Percentiles rank a stretch among this genome's conserved stretches.
Conservation (phyloP, 2,888 invertebrate genomes). For the Notodonta dromedarius region DNA sequence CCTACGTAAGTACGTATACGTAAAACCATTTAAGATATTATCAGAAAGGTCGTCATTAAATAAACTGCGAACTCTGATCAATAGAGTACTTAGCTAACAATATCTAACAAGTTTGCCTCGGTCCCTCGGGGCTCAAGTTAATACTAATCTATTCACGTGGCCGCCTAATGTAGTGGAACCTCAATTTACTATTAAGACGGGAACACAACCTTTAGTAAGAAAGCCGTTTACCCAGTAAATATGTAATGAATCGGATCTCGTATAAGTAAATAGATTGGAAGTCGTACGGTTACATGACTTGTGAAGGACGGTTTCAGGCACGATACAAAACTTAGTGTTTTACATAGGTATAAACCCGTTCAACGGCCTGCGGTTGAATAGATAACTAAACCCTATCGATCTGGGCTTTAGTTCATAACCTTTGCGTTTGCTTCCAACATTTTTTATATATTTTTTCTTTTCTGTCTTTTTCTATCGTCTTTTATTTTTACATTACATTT, state of each 20-base stretch:
- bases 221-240: conserved; percentile 30
- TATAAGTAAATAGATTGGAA: background rate
- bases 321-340: background rate
- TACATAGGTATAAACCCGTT: background rate
- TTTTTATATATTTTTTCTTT: too few relatives aligned
- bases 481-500: too few relatives aligned
- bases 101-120: conserved; percentile 17
- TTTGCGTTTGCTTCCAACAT: too few relatives aligned
- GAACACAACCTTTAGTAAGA: conserved; percentile 16
- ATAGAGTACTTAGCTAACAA: conserved; percentile 25
- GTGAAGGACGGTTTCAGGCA: background rate
- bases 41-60: background rate
- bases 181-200: conserved; percentile 24
- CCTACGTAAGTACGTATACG: too few relatives aligned
- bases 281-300: background rate
- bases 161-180: conserved; percentile 32
- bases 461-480: too few relatives aligned
- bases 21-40: background rate
- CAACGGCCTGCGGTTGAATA: background rate
- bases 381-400: background rate
- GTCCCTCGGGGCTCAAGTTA: conserved; percentile 20
- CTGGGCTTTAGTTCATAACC: background rate
- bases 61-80: conserved; percentile 9
- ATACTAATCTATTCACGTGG: conserved; percentile 36
- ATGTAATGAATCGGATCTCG: conserved; percentile 30